Conservation (phyloP, 1,140 invertebrate genomes). For the Whitmania pigra region DNA sequence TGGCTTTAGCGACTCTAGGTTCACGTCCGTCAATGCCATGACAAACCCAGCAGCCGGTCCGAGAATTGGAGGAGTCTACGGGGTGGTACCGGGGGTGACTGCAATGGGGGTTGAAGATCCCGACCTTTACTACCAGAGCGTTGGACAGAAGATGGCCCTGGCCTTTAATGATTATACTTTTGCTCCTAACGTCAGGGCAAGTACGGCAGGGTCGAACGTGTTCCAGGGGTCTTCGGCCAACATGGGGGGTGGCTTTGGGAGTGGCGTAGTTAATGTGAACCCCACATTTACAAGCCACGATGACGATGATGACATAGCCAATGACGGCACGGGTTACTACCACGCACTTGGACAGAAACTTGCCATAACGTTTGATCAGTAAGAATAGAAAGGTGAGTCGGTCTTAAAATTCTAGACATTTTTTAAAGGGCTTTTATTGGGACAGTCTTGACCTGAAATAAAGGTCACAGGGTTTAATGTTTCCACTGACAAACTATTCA, state of each 20-base stretch:
- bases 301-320: conserved; percentile 1
- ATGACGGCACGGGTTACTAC: conserved; percentile 4
- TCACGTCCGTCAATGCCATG: not conserved
- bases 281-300: not conserved
- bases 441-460: too few species aligned
- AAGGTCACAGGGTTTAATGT: too few species aligned
- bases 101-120: not conserved
- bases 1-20: conserved; percentile 2
- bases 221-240: not conserved
- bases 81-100: not conserved
- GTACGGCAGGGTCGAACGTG: not conserved
- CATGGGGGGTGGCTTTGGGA: not conserved
- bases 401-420: too few species aligned
- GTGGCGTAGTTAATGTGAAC: not conserved
- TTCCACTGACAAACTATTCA: too few species aligned
- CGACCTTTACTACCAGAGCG: conserved; percentile 3
- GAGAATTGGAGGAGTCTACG: not conserved
- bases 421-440: too few species aligned
- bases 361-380: not conserved
- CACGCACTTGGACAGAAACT: conserved; percentile 10
- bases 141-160: conserved; percentile 5
- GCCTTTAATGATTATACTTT: conserved; percentile 10
- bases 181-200: not conserved
- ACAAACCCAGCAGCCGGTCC: not conserved
- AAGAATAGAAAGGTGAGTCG: not conserved